Percentiles rank a stretch among this genome's conserved stretches.
These are phyloP conservation scores for Pandemis cinnamomeana DNA, from an alignment of 2,888 invertebrate genomes.

Conservation along the genomic window DNA sequence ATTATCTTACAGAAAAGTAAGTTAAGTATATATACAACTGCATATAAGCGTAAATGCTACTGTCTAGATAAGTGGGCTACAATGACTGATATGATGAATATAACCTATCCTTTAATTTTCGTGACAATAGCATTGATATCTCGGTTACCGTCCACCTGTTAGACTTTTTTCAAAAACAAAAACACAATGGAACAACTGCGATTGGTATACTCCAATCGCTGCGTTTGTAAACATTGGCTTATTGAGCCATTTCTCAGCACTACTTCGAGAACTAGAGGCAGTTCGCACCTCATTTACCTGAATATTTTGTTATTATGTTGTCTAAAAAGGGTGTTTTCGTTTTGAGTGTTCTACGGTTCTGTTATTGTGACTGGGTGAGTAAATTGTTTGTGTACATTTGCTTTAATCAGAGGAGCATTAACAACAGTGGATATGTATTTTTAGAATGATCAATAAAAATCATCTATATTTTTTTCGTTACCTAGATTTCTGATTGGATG, in stretches of 20 bases:
- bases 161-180: constrained; percentile 37
- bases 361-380: constrained; percentile 56
- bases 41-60: too few species aligned
- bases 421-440: too few species aligned
- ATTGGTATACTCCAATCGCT: constrained; percentile 53
- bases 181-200: constrained; percentile 45
- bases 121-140: constrained; percentile 27
- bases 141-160: constrained; percentile 15
- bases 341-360: constrained; percentile 48
- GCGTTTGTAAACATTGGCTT: constrained; percentile 56
- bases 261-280: constrained; percentile 42
- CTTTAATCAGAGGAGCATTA: too few species aligned
- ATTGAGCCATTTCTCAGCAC: constrained; percentile 45
- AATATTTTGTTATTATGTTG: constrained; percentile 48
- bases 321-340: constrained; percentile 49
- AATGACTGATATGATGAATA: neutral
- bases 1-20: too few species aligned
- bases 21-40: too few species aligned
- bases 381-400: neutral
- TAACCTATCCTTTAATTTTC: constrained; percentile 7
- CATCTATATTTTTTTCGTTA: constrained; percentile 28
- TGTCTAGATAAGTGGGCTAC: too few species aligned
- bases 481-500: constrained; percentile 71
- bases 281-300: constrained; percentile 33
- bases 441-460: neutral